Conservation (phyloP, 1,140 invertebrate species). For the Heliconius eleuchia region DNA sequence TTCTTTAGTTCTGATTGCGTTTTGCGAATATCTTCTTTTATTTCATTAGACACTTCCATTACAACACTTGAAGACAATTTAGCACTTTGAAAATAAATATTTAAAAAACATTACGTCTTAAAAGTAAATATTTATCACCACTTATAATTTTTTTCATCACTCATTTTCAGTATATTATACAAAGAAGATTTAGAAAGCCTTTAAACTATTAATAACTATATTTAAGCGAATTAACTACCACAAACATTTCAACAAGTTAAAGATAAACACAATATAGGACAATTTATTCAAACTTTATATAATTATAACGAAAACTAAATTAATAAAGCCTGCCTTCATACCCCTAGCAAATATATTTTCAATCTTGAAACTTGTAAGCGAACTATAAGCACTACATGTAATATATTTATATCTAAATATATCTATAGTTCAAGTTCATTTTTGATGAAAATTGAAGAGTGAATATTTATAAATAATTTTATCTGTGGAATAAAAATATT, state of each 20-base stretch:
- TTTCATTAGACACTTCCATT: conserved; percentile 85
- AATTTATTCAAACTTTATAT: not conserved
- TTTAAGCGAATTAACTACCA: not conserved
- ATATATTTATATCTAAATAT: not conserved
- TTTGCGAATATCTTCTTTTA: conserved; percentile 84
- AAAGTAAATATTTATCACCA: not conserved
- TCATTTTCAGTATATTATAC: not conserved
- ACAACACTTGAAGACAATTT: conserved; percentile 14
- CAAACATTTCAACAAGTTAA: not conserved
- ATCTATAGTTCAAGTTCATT: not conserved
- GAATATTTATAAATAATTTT: not conserved
- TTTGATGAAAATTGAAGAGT: not conserved
- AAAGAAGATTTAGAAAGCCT: not conserved
- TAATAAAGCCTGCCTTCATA: not conserved
- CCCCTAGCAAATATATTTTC: not conserved
- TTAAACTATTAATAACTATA: conserved; percentile 1
- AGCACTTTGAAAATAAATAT: not conserved
- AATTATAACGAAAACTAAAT: not conserved
- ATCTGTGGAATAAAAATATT: not conserved
- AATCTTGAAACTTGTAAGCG: conserved; percentile 1
- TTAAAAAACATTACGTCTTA: not conserved
- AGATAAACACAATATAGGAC: not conserved
- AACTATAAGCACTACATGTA: not conserved
- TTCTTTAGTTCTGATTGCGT: conserved; percentile 85
- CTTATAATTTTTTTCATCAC: not conserved